Evolutionary conservation across 1,140 invertebrate genomes (phyloP), one percentile per base, ranked within the genome.

Genomic region (Megalonaias nervosa): DNA sequence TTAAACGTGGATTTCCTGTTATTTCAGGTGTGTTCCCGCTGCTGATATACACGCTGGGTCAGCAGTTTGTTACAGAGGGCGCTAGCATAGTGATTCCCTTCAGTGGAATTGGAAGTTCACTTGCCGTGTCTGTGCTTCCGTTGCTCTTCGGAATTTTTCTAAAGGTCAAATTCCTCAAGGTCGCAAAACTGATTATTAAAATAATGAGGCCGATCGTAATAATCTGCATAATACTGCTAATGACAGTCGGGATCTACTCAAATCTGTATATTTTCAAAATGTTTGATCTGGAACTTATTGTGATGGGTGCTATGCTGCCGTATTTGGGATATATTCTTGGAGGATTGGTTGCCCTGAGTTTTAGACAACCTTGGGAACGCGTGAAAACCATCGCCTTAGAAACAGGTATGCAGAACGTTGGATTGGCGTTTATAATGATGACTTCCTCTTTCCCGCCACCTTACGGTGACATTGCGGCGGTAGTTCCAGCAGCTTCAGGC

Each of bases 1-100:
- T 31, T 48, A 48, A 48, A 48, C 38, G 11, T 48, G 38, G 2
- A 48, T 48, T 48, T 48, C 38, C 38, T 11, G 38, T 61, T 60
- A 79, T 92, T 92, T 13, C 90, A 97, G 96, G 92, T n/a, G 95
- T 98, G 91, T 97, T 99, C 93, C 97, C 97, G 0, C 88, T 97
- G 2, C 99, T 98, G 98, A 91, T 98, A n/a, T 96, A 97, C 86
- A 96, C 96, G 0, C 92, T 99, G n/a, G 97, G 97, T 0, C 93
- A 92, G 80, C 75, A 76, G 58, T 91, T 94, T 23, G 94, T 98
- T n/a, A 82, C 87, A 55, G 92, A 93, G 74, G 94, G 93, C 0
- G 91, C 94, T 69, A 74, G 76, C 13, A 67, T 87, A 13, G 90
- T 88, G 38, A 94, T 98, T 26, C 98, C 98, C 0, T 98, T 97